Evolutionary conservation across 2,797 vertebrate species (phyloP), one percentile per base, ranked within the genome.

Genomic region (Bryconaethiops microstoma): DNA sequence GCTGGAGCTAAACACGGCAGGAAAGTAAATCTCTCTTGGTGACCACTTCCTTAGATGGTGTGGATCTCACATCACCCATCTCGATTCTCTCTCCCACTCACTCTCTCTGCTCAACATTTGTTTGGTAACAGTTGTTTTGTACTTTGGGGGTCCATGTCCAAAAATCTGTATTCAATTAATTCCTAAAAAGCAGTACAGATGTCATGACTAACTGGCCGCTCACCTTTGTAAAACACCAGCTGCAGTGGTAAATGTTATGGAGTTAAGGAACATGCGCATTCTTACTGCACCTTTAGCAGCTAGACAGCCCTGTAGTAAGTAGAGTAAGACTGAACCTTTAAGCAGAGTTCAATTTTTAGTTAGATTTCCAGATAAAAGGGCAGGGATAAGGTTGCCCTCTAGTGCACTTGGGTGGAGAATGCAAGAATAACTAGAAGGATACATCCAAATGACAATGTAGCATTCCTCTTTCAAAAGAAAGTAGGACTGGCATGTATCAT

Each of bases 331-430:
- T 16, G 5, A 23, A 57, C 55, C 19, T 74, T 45, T 8, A 59
- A 45, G 1, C 25, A 14, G 40, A 42, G 48, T 69, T 50, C 16
- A 42, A 40, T 74, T 57, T 48, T 10, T 48, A 29, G 23, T 70
- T 17, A 35, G 29, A 55, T 78, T 77, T n/a, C 35, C 12, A 75
- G 21, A 82, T 6, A 59, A 63, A 65, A 29, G 50, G 60, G 29
- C 48, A 74, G 35, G n/a, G 71, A 29, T 2, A 77, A 84, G 78
- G 21, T 69, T 83, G 76, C 80, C 76, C 83, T 81, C 81, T 86
- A 77, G 83, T 83, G 76, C 80, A 82, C 77, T 67, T 80, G 35
- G 71, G 70, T 77, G 42, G 23, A 74, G 64, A 74, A 67, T n/a
- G 62, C 78, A 81, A 13, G 6, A 77, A 57, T 42, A 76, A 76